Evolutionary conservation across 35 echinoderm and acorn worm genomes (phyloP).

Genomic region (Nesometra sesokonis): DNA sequence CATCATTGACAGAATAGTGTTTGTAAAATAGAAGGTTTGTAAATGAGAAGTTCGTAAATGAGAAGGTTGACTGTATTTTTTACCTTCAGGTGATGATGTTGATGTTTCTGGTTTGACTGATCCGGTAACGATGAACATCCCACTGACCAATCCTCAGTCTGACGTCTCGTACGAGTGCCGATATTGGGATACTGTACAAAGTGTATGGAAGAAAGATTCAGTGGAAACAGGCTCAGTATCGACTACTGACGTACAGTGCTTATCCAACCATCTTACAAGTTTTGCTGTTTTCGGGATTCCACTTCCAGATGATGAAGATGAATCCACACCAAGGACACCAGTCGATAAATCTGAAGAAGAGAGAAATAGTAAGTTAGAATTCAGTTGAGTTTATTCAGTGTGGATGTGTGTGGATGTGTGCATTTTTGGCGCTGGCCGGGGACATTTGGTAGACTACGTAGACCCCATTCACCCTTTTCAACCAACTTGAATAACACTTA

Average conservation of each 20-base stretch:
- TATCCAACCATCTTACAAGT: conserved; percentile 38
- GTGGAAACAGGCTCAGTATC: conserved; percentile 3
- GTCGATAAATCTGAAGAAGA: background rate
- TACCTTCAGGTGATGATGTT: conserved; percentile 23
- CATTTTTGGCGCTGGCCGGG: too few relatives aligned
- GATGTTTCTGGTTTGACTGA: conserved; percentile 48
- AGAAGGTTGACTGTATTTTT: background rate
- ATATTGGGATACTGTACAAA: conserved; percentile 36
- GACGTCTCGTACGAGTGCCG: conserved; percentile 48
- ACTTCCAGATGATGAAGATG: background rate
- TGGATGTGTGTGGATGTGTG: too few relatives aligned
- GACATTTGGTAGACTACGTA: too few relatives aligned
- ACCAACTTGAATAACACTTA: too few relatives aligned
- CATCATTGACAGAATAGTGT: too few relatives aligned
- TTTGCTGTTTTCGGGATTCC: conserved; percentile 56
- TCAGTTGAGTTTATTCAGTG: too few relatives aligned
- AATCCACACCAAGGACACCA: background rate
- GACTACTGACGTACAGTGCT: conserved; percentile 21
- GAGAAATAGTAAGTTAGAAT: too few relatives aligned
- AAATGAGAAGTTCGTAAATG: too few relatives aligned
- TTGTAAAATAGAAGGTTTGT: too few relatives aligned
- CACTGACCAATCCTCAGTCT: conserved; percentile 25
- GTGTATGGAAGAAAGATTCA: conserved; percentile 38
- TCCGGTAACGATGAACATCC: conserved; percentile 37
- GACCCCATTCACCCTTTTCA: too few relatives aligned